Conservation (phyloP, 2,888 invertebrate genomes). For the Cryptus viduatorius region DNA sequence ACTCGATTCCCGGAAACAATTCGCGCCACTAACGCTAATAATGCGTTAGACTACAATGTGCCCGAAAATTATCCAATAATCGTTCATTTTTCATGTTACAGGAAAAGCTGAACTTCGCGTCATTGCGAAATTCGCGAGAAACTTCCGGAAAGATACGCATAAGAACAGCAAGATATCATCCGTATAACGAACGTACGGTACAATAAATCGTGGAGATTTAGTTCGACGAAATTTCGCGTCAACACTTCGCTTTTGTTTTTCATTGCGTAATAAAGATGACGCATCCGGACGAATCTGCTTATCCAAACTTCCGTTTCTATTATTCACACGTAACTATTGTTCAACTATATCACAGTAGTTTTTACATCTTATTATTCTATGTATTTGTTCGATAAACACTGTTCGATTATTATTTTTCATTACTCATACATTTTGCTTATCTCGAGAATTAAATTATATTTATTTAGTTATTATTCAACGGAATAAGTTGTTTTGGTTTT, state of each 20-base stretch:
- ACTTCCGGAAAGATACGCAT: not conserved
- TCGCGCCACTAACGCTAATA: conserved; percentile 4
- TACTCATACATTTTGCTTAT: not conserved
- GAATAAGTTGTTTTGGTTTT: conserved; percentile 14
- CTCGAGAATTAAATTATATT: conserved; percentile 3
- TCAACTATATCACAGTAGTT: conserved; percentile 10
- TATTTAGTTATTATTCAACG: conserved; percentile 28
- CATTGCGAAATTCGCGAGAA: conserved; percentile 61
- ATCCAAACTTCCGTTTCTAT: conserved; percentile 36
- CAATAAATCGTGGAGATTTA: not conserved
- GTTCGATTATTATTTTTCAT: not conserved
- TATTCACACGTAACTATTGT: conserved; percentile 31
- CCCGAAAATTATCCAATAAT: conserved; percentile 13
- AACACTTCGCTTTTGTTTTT: conserved; percentile 4
- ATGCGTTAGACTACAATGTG: not conserved
- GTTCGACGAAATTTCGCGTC: not conserved
- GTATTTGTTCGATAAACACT: not conserved
- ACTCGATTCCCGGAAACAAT: conserved; percentile 43
- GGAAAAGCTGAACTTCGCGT: conserved; percentile 76
- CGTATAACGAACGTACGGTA: conserved; percentile 13
- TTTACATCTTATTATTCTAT: not conserved
- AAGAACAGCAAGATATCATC: not conserved
- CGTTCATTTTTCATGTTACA: conserved; percentile 66
- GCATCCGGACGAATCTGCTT: conserved; percentile 31
- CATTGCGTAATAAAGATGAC: conserved; percentile 27